These are phyloP conservation scores for Anhinga rufa DNA, from an alignment of 2,113 vertebrate species.

Conservation along the genomic window DNA sequence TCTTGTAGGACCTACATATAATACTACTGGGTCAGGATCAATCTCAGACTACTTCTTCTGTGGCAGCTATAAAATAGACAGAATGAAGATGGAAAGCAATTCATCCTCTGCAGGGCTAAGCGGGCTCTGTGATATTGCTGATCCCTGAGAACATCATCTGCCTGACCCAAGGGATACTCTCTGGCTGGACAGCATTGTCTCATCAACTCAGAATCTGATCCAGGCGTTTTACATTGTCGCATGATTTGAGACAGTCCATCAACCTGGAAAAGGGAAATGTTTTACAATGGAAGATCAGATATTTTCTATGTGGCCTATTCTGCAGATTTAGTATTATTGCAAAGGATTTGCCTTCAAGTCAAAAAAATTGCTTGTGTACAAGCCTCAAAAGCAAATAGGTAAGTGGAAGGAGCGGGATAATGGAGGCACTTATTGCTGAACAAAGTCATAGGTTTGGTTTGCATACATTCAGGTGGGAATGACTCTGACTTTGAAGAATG, in stretches of 20 bases:
- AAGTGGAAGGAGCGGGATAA: background rate
- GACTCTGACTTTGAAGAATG: conserved; percentile 21
- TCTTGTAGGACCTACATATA: background rate
- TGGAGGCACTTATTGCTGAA: background rate
- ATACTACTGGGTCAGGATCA: conserved; percentile 11
- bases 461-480: conserved; percentile 1
- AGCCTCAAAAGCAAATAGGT: conserved; percentile 13
- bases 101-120: background rate
- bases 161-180: background rate
- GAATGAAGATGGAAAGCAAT: conserved; percentile 17
- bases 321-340: background rate
- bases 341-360: background rate
- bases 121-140: background rate
- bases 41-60: background rate
- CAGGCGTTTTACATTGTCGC: background rate
- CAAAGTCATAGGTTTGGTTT: conserved; percentile 6
- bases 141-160: background rate
- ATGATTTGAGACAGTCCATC: background rate
- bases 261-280: background rate
- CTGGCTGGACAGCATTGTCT: background rate
- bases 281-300: background rate
- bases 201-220: background rate
- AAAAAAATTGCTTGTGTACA: background rate
- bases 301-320: conserved; percentile 30
- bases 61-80: conserved; percentile 31